Evolutionary conservation across 1,140 invertebrate species (phyloP), one percentile per base, ranked within the genome.

Genomic region (Trichogramma pretiosum): DNA sequence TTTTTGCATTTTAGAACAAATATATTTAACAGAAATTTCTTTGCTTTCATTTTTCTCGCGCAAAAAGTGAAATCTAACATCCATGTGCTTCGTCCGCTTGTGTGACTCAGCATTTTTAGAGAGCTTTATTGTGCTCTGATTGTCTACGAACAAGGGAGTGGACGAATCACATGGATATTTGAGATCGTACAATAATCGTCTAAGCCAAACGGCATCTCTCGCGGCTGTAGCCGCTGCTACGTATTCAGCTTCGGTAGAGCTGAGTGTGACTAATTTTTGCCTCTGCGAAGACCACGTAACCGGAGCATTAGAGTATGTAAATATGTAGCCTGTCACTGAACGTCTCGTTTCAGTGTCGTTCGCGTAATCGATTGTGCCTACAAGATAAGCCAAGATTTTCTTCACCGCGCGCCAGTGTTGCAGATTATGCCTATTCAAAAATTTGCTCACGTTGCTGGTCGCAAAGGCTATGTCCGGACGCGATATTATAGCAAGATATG

Each of bases 171-270:
- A 48, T 44, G 35, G 34, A 51, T 26, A 40, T 33, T 45, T 43
- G 37, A 58, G 34, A n/a, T 58, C 50, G 13, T 30, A 32, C 32
- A 53, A 33, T 13, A 70, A 50, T 19, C 51, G 44, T 44, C 50
- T 57, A 16, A 65, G 33, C 58, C 60, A 66, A 11, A 64, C 55
- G 1, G 63, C 56, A 52, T 74, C 69, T 56, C 67, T 67, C 5
- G 61, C 43, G 1, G 61, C 64, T 49, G 61, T 55, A 30, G 59
- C 49, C 5, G 65, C 51, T n/a, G 69, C 67, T 5, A 75, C 60
- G 49, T 74, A 75, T 56, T 76, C 70, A 5, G 70, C 62, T 47
- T 76, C 70, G 28, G 68, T 74, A 7, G 65, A 67, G 7, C 70
- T 73, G 28, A 73, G 56, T 19, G 70, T 64, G 5, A 73, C 67